phyloP scores from a whole-genome alignment of 2,888 invertebrate species.

The Patella ulyssiponensis region DNA sequence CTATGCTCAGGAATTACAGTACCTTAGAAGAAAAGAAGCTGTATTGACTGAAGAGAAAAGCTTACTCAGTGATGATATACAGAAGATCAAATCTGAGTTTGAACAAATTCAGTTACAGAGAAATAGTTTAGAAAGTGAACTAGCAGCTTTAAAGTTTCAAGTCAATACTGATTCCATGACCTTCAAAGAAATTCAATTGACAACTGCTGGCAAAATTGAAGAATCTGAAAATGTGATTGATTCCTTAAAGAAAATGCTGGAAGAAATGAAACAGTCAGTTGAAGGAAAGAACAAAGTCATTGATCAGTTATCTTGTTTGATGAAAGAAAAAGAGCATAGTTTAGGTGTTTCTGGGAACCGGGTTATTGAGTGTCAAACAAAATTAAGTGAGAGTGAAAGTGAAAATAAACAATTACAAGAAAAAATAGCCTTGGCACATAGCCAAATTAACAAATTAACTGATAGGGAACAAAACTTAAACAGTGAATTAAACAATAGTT shows the following conservation, averaged over 20 bases:
- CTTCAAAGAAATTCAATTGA: background rate
- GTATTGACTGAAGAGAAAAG: background rate
- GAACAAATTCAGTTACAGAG: conserved; percentile 31
- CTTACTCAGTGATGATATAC: background rate
- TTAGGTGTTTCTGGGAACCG: background rate
- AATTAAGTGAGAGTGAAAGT: no score
- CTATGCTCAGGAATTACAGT: no score
- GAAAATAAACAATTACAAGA: no score
- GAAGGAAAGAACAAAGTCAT: background rate
- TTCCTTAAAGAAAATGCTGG: background rate
- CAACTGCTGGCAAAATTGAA: background rate
- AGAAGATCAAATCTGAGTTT: conserved; percentile 28
- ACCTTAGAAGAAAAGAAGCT: background rate
- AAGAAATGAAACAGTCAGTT: background rate
- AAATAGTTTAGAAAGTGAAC: conserved; percentile 25
- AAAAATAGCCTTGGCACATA: no score
- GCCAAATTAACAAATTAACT: no score
- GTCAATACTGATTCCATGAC: background rate
- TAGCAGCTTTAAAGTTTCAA: background rate
- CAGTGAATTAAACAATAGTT: no score
- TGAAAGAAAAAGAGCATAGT: background rate
- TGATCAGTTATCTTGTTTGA: background rate
- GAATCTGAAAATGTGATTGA: background rate
- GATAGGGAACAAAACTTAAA: no score
- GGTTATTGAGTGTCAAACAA: no score